phyloP scores from a whole-genome alignment of 2,113 vertebrate genomes.

The Steatornis caripensis region DNA sequence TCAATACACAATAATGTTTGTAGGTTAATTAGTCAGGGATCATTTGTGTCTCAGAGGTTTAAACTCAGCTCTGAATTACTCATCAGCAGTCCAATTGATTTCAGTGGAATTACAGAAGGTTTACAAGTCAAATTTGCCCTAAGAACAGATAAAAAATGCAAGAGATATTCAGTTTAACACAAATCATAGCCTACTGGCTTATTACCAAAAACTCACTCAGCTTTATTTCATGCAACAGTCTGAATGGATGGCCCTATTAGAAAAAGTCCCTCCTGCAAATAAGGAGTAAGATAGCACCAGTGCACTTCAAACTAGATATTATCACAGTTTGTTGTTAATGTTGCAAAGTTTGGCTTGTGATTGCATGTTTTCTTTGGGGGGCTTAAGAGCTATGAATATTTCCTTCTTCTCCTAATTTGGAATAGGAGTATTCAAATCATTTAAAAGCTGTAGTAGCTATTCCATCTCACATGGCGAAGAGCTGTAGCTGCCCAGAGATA shows the following conservation, averaged over 20 bases:
- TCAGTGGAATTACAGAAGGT: not conserved
- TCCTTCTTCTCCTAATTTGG: not conserved
- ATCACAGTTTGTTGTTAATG: not conserved
- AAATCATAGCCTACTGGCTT: not conserved
- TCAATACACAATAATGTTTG: not conserved
- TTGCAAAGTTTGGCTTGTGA: not conserved
- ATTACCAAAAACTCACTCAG: not conserved
- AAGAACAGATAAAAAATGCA: not conserved
- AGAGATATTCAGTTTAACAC: not conserved
- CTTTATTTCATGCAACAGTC: not conserved
- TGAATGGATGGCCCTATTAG: not conserved
- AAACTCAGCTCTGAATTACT: conserved; percentile 27
- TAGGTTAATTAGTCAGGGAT: conserved; percentile 62
- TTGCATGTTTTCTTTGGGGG: not conserved
- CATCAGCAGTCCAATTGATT: conserved; percentile 3
- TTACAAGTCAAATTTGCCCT: conserved; percentile 6
- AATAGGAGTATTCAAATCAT: not conserved
- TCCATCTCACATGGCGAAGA: not conserved
- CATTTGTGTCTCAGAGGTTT: conserved; percentile 29
- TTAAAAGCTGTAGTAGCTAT: not conserved
- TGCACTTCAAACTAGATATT: not conserved
- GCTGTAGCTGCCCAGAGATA: not conserved
- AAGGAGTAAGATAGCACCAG: not conserved
- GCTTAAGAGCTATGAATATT: not conserved
- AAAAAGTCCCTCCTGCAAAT: not conserved